Evolutionary conservation across 2,888 invertebrate genomes (phyloP).

Genomic region (Cryptocheilus praepositus): DNA sequence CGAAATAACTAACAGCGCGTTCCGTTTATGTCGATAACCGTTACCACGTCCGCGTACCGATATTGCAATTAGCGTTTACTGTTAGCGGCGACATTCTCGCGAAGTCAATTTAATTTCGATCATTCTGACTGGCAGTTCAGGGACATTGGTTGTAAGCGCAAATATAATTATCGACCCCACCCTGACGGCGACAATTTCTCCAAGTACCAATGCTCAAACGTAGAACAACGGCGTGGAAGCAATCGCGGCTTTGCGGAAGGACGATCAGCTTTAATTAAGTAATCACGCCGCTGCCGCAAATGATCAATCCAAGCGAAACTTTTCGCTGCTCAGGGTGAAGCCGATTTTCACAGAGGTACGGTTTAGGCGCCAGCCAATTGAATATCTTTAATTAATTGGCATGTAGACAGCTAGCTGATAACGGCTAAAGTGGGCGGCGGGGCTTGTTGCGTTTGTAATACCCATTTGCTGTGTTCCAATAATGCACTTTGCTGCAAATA

Average conservation of each 20-base stretch:
- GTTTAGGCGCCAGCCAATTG: conserved; percentile 33
- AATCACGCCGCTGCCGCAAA: conserved; percentile 47
- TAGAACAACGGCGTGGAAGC: neutral
- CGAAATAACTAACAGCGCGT: no score
- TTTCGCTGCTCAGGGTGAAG: conserved; percentile 12
- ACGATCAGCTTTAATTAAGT: conserved; percentile 45
- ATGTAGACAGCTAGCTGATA: conserved; percentile 11
- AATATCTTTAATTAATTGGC: conserved; percentile 46
- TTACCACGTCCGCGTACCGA: no score
- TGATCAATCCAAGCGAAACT: conserved; percentile 52
- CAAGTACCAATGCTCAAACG: no score
- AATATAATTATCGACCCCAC: no score
- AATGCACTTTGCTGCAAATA: conserved; percentile 33
- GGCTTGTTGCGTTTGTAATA: conserved; percentile 30
- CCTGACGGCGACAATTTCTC: no score
- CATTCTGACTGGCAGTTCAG: no score
- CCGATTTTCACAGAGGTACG: conserved; percentile 12
- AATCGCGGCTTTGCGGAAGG: conserved; percentile 24
- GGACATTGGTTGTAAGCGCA: no score
- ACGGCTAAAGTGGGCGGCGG: neutral
- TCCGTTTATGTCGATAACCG: no score
- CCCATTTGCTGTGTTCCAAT: conserved; percentile 50
- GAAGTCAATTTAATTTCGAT: no score
- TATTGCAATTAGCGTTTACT: no score
- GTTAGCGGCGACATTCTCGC: no score